Evolutionary conservation across 1,140 invertebrate species (phyloP).

Genomic region (Drosophila subobscura): DNA sequence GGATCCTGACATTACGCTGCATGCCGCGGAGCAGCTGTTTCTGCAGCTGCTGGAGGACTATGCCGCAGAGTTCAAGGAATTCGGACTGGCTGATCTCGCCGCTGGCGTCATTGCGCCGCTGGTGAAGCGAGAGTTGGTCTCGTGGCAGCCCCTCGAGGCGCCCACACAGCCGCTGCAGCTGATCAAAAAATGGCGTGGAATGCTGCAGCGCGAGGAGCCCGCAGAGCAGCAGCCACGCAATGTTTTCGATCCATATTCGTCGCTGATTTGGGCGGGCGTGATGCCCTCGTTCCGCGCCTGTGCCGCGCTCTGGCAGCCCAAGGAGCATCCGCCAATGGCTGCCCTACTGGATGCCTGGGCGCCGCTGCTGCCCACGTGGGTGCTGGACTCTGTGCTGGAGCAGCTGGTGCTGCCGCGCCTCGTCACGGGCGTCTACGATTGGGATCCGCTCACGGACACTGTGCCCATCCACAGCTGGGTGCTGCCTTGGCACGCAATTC

Average conservation of each 20-base stretch:
- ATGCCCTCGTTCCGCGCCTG: conserved; percentile 88
- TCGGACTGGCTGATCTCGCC: conserved; percentile 87
- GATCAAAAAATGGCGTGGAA: conserved; percentile 89
- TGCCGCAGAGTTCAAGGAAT: conserved; percentile 85
- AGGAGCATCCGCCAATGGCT: conserved; percentile 90
- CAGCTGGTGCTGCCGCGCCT: conserved; percentile 92
- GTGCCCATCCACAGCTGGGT: conserved; percentile 98
- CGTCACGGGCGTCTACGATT: conserved; percentile 91
- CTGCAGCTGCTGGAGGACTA: conserved; percentile 87
- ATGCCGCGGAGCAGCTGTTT: conserved; percentile 90
- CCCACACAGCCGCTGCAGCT: conserved; percentile 86
- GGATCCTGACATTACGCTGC: conserved; percentile 87
- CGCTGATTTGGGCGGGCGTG: conserved; percentile 94
- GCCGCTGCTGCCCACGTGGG: conserved; percentile 91
- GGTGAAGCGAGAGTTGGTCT: conserved; percentile 87
- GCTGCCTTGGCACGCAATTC: conserved; percentile 91
- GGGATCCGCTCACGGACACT: conserved; percentile 97
- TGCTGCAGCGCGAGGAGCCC: conserved; percentile 84
- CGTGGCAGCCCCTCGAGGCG: conserved; percentile 90
- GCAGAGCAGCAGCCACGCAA: conserved; percentile 83
- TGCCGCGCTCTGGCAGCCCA: conserved; percentile 88
- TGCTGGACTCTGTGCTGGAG: conserved; percentile 92
- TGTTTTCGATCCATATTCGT: conserved; percentile 90
- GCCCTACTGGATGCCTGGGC: conserved; percentile 92
- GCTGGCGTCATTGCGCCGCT: conserved; percentile 87